Base-by-base conservation (phyloP, 2,888 invertebrate species). In the Sminthurides aquaticus region DNA sequence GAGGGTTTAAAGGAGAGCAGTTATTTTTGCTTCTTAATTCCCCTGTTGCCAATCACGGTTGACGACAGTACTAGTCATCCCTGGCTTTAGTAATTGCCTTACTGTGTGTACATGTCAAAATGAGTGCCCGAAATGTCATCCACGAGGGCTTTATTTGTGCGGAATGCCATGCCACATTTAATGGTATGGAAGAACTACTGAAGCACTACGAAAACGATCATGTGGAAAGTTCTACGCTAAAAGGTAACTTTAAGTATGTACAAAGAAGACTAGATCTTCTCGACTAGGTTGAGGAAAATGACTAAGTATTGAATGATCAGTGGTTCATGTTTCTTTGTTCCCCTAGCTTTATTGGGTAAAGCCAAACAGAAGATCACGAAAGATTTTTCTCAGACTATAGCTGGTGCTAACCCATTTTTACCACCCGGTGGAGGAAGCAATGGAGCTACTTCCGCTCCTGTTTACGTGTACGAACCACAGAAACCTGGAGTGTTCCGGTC, bases 401-500 rank as follows among this genome's bases (percentile, higher is more conserved):
- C 55, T 54, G 34, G 57, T 56, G n/a, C 63, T 55, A 62, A 64
- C 60, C 52, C 62, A 57, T 62, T 62, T 55, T 49, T 56, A 22
- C 64, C 59, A 20, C 55, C 59, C 18, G 49, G 52, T 20, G 27
- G 43, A 2, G 54, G 55, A 22, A 27, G 29, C 1, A 5, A n/a
- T 29, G 29, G 43, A 43, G 11, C 43, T 11, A 26, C 57, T 8
- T 29, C 56, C 11, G 25, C 43, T 25, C 60, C 49, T 3, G 55
- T 69, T 56, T 64, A 72, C 69, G 57, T 69, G 22, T 63, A 70
- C 78, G 66, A 66, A 49, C 68, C 66, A 18, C 65, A 69, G 8
- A 69, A 70, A 1, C 49, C 48, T 25, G 85, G 91, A 70, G 80
- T 81, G 54, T 82, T 80, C 2, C 81, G 82, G 57, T 85, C 84